A percentile compares a stretch with the other conserved stretches of the same genome.
Conservation (phyloP, 2,888 invertebrate species). For the Caenorhabditis sinica region DNA sequence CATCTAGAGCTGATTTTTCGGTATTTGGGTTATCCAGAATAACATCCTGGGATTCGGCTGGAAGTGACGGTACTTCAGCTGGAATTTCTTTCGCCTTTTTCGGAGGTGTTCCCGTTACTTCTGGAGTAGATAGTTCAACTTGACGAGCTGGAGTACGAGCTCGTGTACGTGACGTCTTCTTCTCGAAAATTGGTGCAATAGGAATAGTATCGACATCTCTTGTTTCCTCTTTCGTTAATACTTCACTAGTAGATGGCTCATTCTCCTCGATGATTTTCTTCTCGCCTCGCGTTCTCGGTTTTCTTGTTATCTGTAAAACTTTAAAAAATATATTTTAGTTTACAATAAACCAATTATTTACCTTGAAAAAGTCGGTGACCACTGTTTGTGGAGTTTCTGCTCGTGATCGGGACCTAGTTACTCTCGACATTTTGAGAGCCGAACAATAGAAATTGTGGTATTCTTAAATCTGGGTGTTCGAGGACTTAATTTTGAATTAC, state of each 20-base stretch:
- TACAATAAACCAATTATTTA: neutral
- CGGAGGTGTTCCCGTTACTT: slow-evolving; percentile 57
- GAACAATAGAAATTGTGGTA: no score
- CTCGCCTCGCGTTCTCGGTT: slow-evolving; percentile 37
- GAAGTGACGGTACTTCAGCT: slow-evolving; percentile 24
- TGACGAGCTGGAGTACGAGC: slow-evolving; percentile 51
- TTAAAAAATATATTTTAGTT: neutral
- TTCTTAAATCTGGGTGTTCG: no score
- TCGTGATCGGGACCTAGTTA: slow-evolving; percentile 50
- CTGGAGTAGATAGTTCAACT: slow-evolving; percentile 25
- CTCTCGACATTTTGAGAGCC: slow-evolving; percentile 40
- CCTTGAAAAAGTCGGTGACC: slow-evolving; percentile 63
- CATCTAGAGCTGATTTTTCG: slow-evolving; percentile 52
- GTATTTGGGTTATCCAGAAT: slow-evolving; percentile 10
- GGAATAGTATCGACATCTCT: neutral
- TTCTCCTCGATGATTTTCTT: slow-evolving; percentile 51
- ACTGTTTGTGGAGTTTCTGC: slow-evolving; percentile 45
- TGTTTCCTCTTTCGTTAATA: slow-evolving; percentile 4
- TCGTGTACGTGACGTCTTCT: slow-evolving; percentile 33
- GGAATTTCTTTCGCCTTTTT: slow-evolving; percentile 42
- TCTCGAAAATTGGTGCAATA: slow-evolving; percentile 14
- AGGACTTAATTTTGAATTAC: no score
- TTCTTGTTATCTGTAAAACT: slow-evolving; percentile 58
- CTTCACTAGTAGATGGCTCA: neutral
- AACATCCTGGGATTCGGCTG: slow-evolving; percentile 1